Evolutionary conservation across 2,113 vertebrate genomes (phyloP).

Genomic region (Australoheros scitulus): DNA sequence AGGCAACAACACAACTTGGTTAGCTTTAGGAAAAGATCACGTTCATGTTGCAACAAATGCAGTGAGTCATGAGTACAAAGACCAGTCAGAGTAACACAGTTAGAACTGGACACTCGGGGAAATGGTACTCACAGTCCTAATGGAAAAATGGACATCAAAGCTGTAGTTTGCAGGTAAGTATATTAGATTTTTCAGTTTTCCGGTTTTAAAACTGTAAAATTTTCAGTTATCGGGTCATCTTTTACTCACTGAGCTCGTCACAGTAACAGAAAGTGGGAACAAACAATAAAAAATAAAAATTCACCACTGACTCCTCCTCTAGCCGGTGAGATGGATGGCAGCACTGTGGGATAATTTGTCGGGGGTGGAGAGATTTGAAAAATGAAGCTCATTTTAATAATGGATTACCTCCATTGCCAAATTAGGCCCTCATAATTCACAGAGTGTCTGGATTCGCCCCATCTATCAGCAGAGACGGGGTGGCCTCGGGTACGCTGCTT

Average conservation of each 20-base stretch:
- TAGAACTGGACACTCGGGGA: too few species aligned
- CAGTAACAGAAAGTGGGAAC: not conserved
- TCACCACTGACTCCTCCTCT: slow-evolving; percentile 8
- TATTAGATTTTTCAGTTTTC: too few species aligned
- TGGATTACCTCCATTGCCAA: slow-evolving; percentile 46
- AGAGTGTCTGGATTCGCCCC: not conserved
- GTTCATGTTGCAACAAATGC: too few species aligned
- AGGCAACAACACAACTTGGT: too few species aligned
- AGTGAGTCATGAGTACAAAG: too few species aligned
- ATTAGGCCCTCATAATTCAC: slow-evolving; percentile 42
- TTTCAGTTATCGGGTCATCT: not conserved
- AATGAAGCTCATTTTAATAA: slow-evolving; percentile 72
- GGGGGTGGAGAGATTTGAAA: slow-evolving; percentile 44
- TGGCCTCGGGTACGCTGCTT: not conserved
- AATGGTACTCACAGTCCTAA: too few species aligned
- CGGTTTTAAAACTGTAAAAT: not conserved
- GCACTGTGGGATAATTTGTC: slow-evolving; percentile 50
- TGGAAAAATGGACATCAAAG: too few species aligned
- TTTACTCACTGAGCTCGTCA: not conserved
- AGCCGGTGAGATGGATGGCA: slow-evolving; percentile 41
- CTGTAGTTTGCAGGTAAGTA: too few species aligned
- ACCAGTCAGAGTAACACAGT: too few species aligned
- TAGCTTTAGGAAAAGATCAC: too few species aligned
- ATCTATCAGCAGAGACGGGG: not conserved
- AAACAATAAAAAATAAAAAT: not conserved